Percentiles rank a stretch among this genome's conserved stretches.
Conservation (phyloP, 2,113 vertebrate genomes). For the Psettodes erumei region DNA sequence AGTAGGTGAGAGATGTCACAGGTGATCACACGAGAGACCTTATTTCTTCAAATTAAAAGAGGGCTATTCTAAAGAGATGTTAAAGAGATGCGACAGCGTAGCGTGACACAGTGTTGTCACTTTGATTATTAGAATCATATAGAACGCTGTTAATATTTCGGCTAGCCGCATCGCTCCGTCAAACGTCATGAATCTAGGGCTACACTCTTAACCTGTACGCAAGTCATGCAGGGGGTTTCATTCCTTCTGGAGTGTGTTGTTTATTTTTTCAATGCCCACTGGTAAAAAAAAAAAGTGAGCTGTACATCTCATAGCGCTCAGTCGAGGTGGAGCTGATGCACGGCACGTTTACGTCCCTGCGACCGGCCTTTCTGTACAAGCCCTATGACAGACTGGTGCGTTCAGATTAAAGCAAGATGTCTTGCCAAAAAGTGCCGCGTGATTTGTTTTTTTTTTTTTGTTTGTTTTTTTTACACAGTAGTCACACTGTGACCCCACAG, state of each 20-base stretch:
- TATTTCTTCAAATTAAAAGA: neutral
- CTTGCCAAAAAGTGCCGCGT: neutral
- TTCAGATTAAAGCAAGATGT: neutral
- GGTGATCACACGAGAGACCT: neutral
- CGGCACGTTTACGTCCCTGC: neutral
- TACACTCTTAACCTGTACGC: neutral
- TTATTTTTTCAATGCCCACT: neutral
- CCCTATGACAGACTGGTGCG: neutral
- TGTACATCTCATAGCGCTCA: neutral
- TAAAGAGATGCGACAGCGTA: neutral
- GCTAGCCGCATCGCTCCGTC: neutral
- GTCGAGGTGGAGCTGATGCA: neutral
- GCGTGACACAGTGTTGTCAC: neutral
- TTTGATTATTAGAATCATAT: neutral
- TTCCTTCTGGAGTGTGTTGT: neutral
- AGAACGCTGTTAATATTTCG: neutral
- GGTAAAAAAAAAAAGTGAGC: neutral
- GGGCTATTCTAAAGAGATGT: neutral
- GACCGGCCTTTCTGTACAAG: neutral
- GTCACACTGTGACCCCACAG: neutral
- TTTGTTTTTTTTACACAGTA: slow-evolving; percentile 13
- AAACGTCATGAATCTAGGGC: neutral
- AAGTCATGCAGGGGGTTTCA: neutral
- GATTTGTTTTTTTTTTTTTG: no score
- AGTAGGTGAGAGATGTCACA: neutral